Conservation (phyloP, 2,888 invertebrate species). For the Podotricha telesiphe region DNA sequence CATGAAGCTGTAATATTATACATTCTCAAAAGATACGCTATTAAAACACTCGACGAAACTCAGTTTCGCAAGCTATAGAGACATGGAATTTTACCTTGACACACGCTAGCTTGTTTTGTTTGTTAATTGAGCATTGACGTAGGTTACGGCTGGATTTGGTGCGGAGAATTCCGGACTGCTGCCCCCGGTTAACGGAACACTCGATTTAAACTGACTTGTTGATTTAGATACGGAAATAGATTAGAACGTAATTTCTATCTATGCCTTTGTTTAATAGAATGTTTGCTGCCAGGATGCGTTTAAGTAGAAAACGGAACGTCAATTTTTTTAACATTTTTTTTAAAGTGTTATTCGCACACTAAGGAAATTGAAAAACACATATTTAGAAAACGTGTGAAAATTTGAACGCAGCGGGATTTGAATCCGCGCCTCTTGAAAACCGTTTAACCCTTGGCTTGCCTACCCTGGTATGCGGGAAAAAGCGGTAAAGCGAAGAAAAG, state of each 20-base stretch:
- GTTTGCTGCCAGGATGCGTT: neutral
- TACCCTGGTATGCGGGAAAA: no score
- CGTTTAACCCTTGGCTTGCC: no score
- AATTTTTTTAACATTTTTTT: no score
- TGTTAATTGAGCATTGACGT: constrained; percentile 43
- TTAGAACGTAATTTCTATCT: neutral
- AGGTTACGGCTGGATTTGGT: constrained; percentile 45
- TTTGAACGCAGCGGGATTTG: no score
- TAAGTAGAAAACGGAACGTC: neutral
- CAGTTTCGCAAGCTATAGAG: neutral
- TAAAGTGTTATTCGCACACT: no score
- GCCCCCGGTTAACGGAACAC: constrained; percentile 20
- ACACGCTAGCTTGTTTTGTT: constrained; percentile 46
- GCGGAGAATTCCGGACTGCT: constrained; percentile 26
- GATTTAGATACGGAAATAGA: constrained; percentile 32
- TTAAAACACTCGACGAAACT: neutral
- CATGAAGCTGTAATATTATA: no score
- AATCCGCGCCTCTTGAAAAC: no score
- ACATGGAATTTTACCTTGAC: constrained; percentile 9
- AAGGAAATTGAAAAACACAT: no score
- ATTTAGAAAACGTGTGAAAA: no score
- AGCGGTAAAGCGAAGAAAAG: no score
- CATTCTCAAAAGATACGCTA: no score
- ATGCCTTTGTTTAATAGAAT: constrained; percentile 14
- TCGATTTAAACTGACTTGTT: constrained; percentile 19